phyloP scores from a whole-genome alignment of 2,113 vertebrate genomes.

The Actinemys pallida region DNA sequence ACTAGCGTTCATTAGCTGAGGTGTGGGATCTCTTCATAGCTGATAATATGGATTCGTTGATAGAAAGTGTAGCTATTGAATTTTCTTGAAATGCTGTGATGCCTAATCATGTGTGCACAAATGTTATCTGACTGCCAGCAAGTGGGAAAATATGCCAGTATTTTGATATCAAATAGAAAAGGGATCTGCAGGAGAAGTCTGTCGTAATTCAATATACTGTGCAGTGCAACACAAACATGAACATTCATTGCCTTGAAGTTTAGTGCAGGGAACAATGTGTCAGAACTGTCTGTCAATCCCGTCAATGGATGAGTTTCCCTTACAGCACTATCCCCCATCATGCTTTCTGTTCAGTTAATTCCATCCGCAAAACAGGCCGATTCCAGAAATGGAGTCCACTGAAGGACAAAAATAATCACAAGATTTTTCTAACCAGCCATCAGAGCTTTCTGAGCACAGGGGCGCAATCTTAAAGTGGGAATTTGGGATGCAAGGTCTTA shows the following conservation, averaged over 20 bases:
- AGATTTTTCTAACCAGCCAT: conserved; percentile 1
- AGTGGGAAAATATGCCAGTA: conserved; percentile 52
- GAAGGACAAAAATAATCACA: conserved; percentile 24
- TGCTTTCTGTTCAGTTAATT: conserved; percentile 21
- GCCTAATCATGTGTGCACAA: not conserved
- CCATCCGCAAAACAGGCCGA: conserved; percentile 7
- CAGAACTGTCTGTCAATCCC: conserved; percentile 63
- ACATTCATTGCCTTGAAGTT: conserved; percentile 70
- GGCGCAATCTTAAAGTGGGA: not conserved
- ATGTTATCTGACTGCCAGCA: conserved; percentile 39
- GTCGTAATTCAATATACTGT: conserved; percentile 54
- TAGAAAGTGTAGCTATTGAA: conserved; percentile 10
- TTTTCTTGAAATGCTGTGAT: not conserved
- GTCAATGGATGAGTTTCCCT: conserved; percentile 63
- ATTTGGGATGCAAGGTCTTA: not conserved
- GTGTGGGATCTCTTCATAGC: not conserved
- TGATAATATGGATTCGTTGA: rapidly evolving
- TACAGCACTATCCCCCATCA: conserved; percentile 66
- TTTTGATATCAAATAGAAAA: conserved; percentile 63
- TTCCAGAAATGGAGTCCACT: conserved; percentile 1
- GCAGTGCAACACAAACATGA: conserved; percentile 61
- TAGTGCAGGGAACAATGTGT: conserved; percentile 57
- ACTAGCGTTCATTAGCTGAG: not conserved
- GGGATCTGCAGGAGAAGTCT: conserved; percentile 51
- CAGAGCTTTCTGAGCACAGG: not conserved